Evolutionary conservation across 1,140 invertebrate species (phyloP).

Genomic region (Coelopa frigida): DNA sequence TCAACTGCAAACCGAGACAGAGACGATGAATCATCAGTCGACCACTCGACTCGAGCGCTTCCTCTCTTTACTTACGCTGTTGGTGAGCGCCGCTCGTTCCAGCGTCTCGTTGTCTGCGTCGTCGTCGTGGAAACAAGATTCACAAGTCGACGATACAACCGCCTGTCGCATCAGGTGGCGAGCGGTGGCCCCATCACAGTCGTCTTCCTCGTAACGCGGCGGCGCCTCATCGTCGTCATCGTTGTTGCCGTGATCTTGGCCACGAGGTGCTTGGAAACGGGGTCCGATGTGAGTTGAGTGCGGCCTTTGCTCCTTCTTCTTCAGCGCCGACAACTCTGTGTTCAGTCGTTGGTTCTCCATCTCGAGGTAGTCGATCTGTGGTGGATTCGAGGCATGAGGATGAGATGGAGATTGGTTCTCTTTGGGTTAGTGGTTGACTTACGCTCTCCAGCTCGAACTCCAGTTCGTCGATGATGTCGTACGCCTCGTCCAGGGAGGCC

Average conservation of each 20-base stretch:
- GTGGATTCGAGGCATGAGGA: background rate
- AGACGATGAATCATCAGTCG: background rate
- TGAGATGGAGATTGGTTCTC: background rate
- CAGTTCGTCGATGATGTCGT: constrained; percentile 41
- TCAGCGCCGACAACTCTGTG: constrained; percentile 24
- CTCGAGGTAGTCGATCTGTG: constrained; percentile 35
- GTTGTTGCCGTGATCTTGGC: background rate
- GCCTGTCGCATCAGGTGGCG: too few relatives aligned
- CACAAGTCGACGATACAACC: background rate
- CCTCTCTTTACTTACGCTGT: constrained; percentile 31
- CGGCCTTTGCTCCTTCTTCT: constrained; percentile 2
- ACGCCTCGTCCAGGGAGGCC: constrained; percentile 30
- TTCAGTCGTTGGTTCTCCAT: constrained; percentile 32
- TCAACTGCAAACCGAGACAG: constrained; percentile 26
- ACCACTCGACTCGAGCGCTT: background rate
- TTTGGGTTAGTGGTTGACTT: constrained; percentile 1
- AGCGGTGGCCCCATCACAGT: background rate
- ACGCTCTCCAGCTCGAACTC: constrained; percentile 41
- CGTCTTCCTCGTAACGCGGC: constrained; percentile 20
- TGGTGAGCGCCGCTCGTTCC: constrained; percentile 28
- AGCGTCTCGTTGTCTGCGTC: constrained; percentile 22
- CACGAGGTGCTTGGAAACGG: too few relatives aligned
- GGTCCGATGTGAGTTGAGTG: too few relatives aligned
- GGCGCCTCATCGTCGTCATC: constrained; percentile 21
- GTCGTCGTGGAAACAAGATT: constrained; percentile 8